phyloP scores from a whole-genome alignment of 2,113 vertebrate species.

The Typhlomys cinereus region DNA sequence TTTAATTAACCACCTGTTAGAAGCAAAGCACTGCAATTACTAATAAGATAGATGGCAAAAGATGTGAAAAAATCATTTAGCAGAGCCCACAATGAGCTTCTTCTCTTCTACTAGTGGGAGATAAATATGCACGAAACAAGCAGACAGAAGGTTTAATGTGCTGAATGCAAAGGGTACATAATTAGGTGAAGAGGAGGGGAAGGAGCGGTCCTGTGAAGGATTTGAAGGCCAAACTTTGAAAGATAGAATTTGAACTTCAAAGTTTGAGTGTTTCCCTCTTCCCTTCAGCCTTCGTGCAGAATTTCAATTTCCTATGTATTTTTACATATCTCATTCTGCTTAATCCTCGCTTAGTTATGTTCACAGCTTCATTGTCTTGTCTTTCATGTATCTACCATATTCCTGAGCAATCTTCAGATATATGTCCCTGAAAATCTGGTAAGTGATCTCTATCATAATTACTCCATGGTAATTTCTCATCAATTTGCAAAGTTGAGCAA shows the following conservation, averaged over 20 bases:
- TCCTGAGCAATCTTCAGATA: neutral
- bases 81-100: neutral
- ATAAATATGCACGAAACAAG: neutral
- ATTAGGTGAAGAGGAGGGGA: neutral
- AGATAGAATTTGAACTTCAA: neutral
- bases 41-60: neutral
- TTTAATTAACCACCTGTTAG: slow-evolving; percentile 46
- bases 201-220: neutral
- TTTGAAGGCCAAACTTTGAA: neutral
- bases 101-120: neutral
- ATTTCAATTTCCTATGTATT: neutral
- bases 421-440: neutral
- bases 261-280: neutral
- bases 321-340: neutral
- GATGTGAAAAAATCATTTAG: slow-evolving; percentile 23
- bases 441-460: neutral
- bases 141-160: neutral
- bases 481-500: neutral
- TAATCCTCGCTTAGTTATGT: neutral
- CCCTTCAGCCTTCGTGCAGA: neutral
- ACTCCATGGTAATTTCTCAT: neutral
- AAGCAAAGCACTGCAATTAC: neutral
- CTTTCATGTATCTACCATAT: neutral
- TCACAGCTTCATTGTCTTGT: neutral
- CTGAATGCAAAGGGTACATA: neutral